phyloP scores from a whole-genome alignment of 2,888 invertebrate genomes.

The Rhodophaea formosa region DNA sequence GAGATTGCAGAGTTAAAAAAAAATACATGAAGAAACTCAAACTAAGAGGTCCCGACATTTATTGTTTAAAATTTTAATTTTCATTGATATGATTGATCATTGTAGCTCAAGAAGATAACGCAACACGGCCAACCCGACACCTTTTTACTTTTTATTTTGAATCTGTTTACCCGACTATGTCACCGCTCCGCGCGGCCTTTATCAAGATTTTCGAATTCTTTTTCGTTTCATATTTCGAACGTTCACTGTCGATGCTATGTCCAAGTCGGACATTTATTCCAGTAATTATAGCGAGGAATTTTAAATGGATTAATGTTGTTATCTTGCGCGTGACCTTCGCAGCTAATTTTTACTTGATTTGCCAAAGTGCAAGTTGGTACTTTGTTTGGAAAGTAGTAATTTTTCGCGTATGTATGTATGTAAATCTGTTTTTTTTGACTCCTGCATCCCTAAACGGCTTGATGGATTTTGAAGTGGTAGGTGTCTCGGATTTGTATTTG shows the following conservation, averaged over 20 bases:
- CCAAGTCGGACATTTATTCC: constrained; percentile 15
- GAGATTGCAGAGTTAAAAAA: constrained; percentile 3
- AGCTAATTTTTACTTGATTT: background rate
- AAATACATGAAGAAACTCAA: constrained; percentile 2
- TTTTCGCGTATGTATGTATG: no score
- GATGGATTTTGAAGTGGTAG: no score
- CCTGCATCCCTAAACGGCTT: no score
- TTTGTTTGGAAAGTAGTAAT: no score
- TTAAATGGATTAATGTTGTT: constrained; percentile 35
- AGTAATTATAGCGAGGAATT: constrained; percentile 34
- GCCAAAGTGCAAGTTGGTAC: background rate
- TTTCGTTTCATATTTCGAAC: constrained; percentile 27
- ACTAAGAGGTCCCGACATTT: constrained; percentile 41
- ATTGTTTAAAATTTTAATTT: constrained; percentile 66
- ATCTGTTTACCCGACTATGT: constrained; percentile 48
- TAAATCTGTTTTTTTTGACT: no score
- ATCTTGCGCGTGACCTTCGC: constrained; percentile 2
- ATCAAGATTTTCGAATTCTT: constrained; percentile 48
- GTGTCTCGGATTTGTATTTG: no score
- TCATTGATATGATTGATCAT: constrained; percentile 68
- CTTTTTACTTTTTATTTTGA: constrained; percentile 33
- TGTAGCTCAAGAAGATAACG: constrained; percentile 60
- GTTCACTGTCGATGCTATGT: constrained; percentile 43
- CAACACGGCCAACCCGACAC: constrained; percentile 62
- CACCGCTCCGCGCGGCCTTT: constrained; percentile 57